A percentile compares a stretch with the other conserved stretches of the same genome.
phyloP scores from a whole-genome alignment of 2,797 vertebrate genomes.

The Lates japonicus region DNA sequence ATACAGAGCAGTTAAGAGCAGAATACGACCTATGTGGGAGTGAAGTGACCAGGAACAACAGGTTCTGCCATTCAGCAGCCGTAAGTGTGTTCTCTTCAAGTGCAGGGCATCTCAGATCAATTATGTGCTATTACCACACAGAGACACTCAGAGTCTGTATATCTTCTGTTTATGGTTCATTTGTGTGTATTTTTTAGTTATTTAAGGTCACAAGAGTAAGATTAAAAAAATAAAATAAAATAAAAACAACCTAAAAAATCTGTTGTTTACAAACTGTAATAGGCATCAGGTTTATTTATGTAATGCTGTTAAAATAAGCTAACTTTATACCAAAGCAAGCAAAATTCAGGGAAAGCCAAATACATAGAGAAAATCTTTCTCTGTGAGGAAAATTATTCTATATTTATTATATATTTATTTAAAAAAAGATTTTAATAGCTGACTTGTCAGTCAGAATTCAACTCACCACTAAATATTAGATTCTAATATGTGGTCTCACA shows the following conservation, averaged over 20 bases:
- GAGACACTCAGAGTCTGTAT: slow-evolving; percentile 3
- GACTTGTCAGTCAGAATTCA: background rate
- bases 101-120: slow-evolving; percentile 45
- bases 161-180: background rate
- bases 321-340: background rate
- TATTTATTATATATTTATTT: background rate
- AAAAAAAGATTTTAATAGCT: background rate
- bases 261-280: background rate
- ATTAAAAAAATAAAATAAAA: background rate
- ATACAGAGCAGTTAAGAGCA: slow-evolving; percentile 31
- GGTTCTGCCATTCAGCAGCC: slow-evolving; percentile 39
- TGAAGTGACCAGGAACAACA: slow-evolving; percentile 30
- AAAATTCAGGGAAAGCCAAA: background rate
- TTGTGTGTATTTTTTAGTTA: slow-evolving; percentile 5
- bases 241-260: background rate
- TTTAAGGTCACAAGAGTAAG: background rate
- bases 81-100: slow-evolving; percentile 39
- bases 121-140: slow-evolving; percentile 43
- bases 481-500: background rate
- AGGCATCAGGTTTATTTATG: background rate
- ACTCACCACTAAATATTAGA: background rate
- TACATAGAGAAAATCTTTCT: slow-evolving; percentile 1
- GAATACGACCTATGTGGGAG: slow-evolving; percentile 34
- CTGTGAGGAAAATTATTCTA: too few species aligned
- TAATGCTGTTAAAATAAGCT: slow-evolving; percentile 3